phyloP scores from a whole-genome alignment of 2,113 vertebrate genomes.

The Heterocephalus glaber region DNA sequence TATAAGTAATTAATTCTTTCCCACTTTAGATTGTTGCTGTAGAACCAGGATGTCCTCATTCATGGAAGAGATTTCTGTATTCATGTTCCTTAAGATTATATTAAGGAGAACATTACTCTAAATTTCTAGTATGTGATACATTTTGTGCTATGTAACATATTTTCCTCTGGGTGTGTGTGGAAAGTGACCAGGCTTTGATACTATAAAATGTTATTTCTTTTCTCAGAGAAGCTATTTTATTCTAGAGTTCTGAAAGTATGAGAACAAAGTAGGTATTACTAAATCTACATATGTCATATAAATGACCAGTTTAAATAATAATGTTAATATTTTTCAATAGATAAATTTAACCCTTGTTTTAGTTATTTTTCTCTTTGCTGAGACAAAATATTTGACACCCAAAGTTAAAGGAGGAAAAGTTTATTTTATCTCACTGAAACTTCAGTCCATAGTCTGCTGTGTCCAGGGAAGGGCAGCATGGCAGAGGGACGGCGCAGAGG shows the following conservation, averaged over 20 bases:
- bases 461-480: neutral
- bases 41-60: neutral
- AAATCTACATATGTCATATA: neutral
- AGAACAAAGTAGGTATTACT: neutral
- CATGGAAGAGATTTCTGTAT: neutral
- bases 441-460: neutral
- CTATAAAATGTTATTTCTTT: neutral
- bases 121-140: neutral
- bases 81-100: neutral
- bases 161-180: neutral
- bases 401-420: neutral
- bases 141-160: neutral
- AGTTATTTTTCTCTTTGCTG: neutral
- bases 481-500: neutral
- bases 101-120: neutral
- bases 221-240: neutral
- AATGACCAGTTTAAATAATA: neutral
- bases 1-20: neutral
- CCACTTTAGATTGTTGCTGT: neutral
- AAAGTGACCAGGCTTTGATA: neutral
- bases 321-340: neutral
- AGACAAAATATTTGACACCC: neutral
- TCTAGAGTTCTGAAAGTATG: neutral
- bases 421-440: neutral
- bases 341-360: neutral